phyloP scores from a whole-genome alignment of 2,888 invertebrate genomes.

The Melieria crassipennis region DNA sequence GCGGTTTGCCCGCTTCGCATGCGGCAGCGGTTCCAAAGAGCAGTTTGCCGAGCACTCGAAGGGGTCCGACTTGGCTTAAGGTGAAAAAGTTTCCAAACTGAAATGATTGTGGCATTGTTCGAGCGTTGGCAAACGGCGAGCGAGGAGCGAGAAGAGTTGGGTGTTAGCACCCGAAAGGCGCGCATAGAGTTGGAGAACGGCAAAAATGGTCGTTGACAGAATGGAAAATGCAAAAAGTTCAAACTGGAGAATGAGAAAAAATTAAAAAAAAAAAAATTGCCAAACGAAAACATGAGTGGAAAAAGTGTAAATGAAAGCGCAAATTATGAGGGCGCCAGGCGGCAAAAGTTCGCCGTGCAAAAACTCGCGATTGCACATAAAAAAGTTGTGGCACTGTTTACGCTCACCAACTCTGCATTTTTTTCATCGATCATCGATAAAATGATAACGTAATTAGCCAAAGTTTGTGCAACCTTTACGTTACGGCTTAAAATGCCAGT shows the following conservation, averaged over 20 bases:
- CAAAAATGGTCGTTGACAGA: background rate
- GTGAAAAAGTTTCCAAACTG: slow-evolving; percentile 25
- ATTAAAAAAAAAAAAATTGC: background rate
- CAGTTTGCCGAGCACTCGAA: background rate
- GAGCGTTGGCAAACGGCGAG: background rate
- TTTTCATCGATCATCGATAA: background rate
- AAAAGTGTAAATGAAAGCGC: background rate
- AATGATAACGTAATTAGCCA: slow-evolving; percentile 4
- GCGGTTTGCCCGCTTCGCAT: background rate
- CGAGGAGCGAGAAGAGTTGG: too few relatives aligned
- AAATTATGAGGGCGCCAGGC: too few relatives aligned
- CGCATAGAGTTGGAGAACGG: background rate
- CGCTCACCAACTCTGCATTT: background rate
- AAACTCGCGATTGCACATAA: background rate
- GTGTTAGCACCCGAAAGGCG: background rate
- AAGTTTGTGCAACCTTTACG: background rate
- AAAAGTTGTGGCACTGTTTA: background rate
- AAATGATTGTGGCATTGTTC: slow-evolving; percentile 28
- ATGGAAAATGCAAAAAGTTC: background rate
- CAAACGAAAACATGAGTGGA: background rate
- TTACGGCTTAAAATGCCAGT: too few relatives aligned
- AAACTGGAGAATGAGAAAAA: background rate
- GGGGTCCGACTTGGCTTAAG: background rate
- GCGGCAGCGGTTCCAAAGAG: background rate
- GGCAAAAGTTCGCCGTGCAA: too few relatives aligned